Percentiles rank a stretch among this genome's conserved stretches.
These are phyloP conservation scores for Etheostoma nigrum DNA, from an alignment of 2,797 vertebrate genomes.

Conservation along the genomic window DNA sequence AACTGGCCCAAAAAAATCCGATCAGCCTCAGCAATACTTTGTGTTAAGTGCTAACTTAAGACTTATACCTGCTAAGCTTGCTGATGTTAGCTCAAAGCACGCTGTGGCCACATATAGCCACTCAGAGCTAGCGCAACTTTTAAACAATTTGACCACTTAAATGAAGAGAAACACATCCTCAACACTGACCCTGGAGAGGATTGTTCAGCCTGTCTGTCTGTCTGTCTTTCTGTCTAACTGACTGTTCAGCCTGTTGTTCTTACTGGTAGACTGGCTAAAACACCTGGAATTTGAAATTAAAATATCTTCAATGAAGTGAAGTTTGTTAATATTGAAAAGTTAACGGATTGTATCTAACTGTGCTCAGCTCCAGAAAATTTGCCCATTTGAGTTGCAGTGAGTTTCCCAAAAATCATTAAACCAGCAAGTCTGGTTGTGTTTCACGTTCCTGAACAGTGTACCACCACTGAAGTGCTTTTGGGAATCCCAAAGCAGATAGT, in stretches of 20 bases:
- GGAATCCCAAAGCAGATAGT: slow-evolving; percentile 53
- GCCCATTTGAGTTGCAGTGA: slow-evolving; percentile 62
- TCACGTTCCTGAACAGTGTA: slow-evolving; percentile 15
- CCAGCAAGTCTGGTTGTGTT: slow-evolving; percentile 7
- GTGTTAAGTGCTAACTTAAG: neutral
- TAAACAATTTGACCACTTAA: neutral
- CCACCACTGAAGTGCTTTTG: slow-evolving; percentile 37
- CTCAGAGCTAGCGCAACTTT: slow-evolving; percentile 8
- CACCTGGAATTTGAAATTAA: slow-evolving; percentile 71
- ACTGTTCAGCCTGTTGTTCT: slow-evolving; percentile 41
- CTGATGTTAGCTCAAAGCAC: neutral
- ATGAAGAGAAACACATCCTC: slow-evolving; percentile 14
- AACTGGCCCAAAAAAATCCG: neutral
- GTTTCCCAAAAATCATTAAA: slow-evolving; percentile 47
- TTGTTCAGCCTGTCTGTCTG: slow-evolving; percentile 53
- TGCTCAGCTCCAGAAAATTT: slow-evolving; percentile 82
- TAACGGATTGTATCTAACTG: slow-evolving; percentile 29
- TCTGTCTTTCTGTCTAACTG: slow-evolving; percentile 63
- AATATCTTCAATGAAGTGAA: neutral
- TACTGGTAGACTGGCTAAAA: slow-evolving; percentile 70
- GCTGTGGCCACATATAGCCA: neutral
- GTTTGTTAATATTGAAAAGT: neutral
- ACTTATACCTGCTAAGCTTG: neutral
- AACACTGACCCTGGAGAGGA: neutral
- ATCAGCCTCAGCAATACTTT: neutral